Conservation (phyloP, 2,113 vertebrate genomes). For the Phaethon lepturus region DNA sequence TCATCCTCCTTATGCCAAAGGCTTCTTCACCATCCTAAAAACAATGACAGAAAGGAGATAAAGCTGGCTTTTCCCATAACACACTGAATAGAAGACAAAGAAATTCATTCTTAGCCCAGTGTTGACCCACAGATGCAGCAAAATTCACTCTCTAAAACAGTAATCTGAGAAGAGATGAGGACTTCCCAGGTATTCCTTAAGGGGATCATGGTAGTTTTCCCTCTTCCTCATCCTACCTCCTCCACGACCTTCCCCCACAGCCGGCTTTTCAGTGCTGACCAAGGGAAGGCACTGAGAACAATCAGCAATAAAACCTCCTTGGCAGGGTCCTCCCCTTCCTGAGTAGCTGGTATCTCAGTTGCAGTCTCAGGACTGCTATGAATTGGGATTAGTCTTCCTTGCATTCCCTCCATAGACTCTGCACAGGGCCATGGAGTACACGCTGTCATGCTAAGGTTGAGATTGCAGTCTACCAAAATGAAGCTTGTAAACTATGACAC, state of each 20-base stretch:
- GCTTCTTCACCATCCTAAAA: background rate
- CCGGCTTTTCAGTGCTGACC: background rate
- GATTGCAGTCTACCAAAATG: background rate
- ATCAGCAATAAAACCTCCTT: background rate
- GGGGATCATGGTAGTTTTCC: background rate
- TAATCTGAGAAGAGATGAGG: background rate
- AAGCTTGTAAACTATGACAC: background rate
- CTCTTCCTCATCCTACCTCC: background rate
- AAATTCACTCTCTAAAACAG: background rate
- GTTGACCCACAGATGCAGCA: background rate
- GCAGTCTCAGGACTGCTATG: background rate
- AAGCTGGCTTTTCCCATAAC: background rate
- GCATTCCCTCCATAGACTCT: background rate
- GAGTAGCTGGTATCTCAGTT: accelerated
- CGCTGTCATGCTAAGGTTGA: background rate
- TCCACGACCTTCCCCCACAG: background rate
- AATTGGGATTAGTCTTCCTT: background rate
- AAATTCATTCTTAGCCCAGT: background rate
- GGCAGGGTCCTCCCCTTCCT: background rate
- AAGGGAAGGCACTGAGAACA: background rate
- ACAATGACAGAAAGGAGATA: background rate
- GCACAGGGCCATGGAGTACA: background rate
- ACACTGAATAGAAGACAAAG: background rate
- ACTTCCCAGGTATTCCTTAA: background rate
- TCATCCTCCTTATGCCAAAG: background rate